Evolutionary conservation across 2,888 invertebrate genomes (phyloP).

Genomic region (Amiota communis): DNA sequence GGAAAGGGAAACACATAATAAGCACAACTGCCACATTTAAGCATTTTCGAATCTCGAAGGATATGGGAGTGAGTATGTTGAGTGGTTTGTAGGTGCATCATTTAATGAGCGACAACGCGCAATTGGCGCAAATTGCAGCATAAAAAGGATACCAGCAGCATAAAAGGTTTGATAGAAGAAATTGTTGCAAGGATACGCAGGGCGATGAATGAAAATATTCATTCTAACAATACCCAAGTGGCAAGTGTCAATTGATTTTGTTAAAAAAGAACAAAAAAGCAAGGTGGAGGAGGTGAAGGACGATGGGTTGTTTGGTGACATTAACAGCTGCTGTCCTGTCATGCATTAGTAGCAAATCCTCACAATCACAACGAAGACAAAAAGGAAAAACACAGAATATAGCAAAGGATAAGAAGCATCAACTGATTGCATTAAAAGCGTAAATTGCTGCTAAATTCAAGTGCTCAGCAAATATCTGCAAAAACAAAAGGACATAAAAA

Average conservation of each 20-base stretch:
- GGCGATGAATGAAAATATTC: background rate
- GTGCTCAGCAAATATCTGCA: conserved; percentile 52
- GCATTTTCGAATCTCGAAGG: background rate
- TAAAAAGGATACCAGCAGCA: conserved; percentile 41
- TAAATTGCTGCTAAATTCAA: conserved; percentile 57
- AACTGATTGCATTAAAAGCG: conserved; percentile 55
- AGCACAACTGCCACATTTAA: conserved; percentile 17
- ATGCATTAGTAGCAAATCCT: conserved; percentile 1
- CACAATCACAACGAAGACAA: conserved; percentile 42
- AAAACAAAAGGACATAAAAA: conserved; percentile 15
- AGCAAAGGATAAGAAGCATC: conserved; percentile 20
- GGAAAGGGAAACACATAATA: conserved; percentile 24
- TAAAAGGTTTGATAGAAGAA: conserved; percentile 5
- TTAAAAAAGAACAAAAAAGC: conserved; percentile 27
- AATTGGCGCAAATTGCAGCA: conserved; percentile 60
- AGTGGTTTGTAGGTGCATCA: background rate
- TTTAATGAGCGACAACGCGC: conserved; percentile 32
- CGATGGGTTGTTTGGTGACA: conserved; percentile 26
- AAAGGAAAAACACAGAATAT: conserved; percentile 38
- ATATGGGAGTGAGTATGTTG: background rate
- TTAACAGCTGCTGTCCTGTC: background rate
- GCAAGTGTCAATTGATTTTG: conserved; percentile 59
- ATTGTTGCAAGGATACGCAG: too few species aligned
- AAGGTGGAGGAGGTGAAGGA: too few species aligned
- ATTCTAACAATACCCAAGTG: conserved; percentile 48